A percentile compares a stretch with the other conserved stretches of the same genome.
phyloP scores from a whole-genome alignment of 2,888 invertebrate species.

The Drosophila heteroneura region DNA sequence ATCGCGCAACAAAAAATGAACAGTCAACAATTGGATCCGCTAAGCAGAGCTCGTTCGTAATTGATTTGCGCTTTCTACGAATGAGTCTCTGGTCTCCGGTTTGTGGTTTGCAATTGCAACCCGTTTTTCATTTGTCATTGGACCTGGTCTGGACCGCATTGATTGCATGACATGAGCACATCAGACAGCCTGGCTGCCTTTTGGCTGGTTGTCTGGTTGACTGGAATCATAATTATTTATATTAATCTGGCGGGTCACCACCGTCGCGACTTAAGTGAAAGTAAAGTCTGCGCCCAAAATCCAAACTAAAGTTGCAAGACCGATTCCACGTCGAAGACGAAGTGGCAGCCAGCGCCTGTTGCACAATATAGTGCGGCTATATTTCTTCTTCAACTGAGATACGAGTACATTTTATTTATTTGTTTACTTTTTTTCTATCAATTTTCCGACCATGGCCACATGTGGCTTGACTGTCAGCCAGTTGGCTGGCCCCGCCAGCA shows the following conservation, averaged over 20 bases:
- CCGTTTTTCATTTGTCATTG: constrained; percentile 53
- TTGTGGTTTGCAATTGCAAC: constrained; percentile 42
- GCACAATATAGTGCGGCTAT: constrained; percentile 68
- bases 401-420: constrained; percentile 30
- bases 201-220: constrained; percentile 16
- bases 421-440: constrained; percentile 33
- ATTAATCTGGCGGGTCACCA: constrained; percentile 80
- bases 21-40: constrained; percentile 16
- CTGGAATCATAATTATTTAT: constrained; percentile 75
- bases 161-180: constrained; percentile 78
- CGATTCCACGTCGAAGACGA: constrained; percentile 12
- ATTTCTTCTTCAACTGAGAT: constrained; percentile 64
- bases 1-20: constrained; percentile 2
- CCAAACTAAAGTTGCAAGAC: constrained; percentile 23
- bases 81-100: constrained; percentile 2
- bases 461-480: constrained; percentile 57
- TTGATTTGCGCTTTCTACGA: constrained; percentile 45
- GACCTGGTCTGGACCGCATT: constrained; percentile 42
- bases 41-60: constrained; percentile 24
- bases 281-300: constrained; percentile 49
- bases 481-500: constrained; percentile 38
- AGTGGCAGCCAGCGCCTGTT: constrained; percentile 57
- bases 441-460: constrained; percentile 55
- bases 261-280: constrained; percentile 67
- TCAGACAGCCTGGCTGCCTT: constrained; percentile 51